Conservation (phyloP, 2,113 vertebrate species). For the Lathamus discolor region DNA sequence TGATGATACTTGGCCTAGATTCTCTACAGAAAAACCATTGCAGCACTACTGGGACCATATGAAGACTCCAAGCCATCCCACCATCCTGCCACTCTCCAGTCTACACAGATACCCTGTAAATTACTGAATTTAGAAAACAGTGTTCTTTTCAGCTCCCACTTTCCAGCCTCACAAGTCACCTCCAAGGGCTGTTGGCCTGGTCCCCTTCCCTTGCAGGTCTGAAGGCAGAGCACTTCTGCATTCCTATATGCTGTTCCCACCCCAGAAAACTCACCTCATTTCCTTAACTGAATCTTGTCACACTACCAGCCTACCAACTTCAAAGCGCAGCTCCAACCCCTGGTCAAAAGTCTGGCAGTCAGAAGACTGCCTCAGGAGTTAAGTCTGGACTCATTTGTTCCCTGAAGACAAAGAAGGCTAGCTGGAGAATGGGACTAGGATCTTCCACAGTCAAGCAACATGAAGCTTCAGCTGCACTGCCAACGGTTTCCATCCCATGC, state of each 20-base stretch:
- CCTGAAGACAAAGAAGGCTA: background rate
- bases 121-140: background rate
- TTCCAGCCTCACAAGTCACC: background rate
- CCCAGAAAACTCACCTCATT: background rate
- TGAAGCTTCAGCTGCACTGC: background rate
- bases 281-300: background rate
- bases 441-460: background rate
- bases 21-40: too few relatives aligned
- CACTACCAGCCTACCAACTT: slow-evolving; percentile 8
- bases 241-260: background rate
- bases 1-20: too few relatives aligned
- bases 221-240: background rate
- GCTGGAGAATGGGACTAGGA: background rate
- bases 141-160: background rate
- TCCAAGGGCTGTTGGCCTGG: background rate
- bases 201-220: background rate
- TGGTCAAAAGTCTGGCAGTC: background rate
- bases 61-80: too few relatives aligned
- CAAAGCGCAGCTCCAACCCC: background rate
- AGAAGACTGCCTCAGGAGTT: background rate
- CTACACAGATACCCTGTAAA: background rate
- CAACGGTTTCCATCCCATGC: background rate
- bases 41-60: too few relatives aligned
- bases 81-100: too few relatives aligned
- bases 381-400: background rate